Evolutionary conservation across 2,888 invertebrate species (phyloP), one percentile per base, ranked within the genome.

Genomic region (Mellilla xanthometata): DNA sequence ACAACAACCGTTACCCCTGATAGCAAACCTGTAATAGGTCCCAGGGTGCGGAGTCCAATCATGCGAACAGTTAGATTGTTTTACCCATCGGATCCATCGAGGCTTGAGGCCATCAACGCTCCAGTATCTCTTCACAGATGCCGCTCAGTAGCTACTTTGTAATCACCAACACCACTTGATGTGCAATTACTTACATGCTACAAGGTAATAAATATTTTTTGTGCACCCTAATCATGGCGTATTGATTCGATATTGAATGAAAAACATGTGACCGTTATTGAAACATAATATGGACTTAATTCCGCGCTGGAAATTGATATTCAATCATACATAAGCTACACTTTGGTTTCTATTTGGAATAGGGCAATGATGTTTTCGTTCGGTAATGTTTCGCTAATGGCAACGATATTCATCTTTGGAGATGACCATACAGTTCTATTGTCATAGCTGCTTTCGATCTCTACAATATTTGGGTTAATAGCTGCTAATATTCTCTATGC

Each of bases 1-100:
- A 56, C 58, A 65, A 62, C 53, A 57, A 75, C 85, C 84, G 85
- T 84, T 84, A 81, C 31, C 52, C 65, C 66, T 82, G 80, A 84
- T 84, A 77, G 81, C 68, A 68, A 68, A 71, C 65, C 78, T 77
- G 80, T 78, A 48, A 34, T 34, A 72, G 73, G 70, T 73, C 66
- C 66, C 64, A 73, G 73, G 73, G 67, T 70, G 61, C 61, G 57
- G 54, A 61, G 62, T 66, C 68, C 69, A 76, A 78, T 76, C 68
- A 62, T 39, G 46, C 49, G 54, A 69, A 82, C 85, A 78, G 84
- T 83, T 83, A 82, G 62, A 65, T 67, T 66, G 70, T 75, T 69
- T 74, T 68, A 62, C 60, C 70, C 56, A 59, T 56, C 54, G 39
- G 52, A 42, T 30, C 50, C 52, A 54, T 50, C 44, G 44, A 39